Evolutionary conservation across 2,113 vertebrate species (phyloP).

Genomic region (Okapia johnstoni): DNA sequence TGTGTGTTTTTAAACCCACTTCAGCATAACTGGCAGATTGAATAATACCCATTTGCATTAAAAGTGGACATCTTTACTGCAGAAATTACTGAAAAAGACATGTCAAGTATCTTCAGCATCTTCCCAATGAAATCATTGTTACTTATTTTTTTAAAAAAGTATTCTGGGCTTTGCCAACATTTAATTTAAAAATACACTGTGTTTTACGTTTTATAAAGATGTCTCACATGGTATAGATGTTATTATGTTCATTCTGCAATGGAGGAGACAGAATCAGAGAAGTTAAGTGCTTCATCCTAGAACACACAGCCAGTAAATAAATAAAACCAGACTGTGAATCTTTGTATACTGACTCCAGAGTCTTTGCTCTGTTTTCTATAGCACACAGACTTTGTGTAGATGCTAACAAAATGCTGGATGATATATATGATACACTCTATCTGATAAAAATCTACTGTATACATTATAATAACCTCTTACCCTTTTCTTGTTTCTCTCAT

Average conservation of each 20-base stretch:
- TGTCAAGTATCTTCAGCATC: not conserved
- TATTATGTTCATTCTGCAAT: not conserved
- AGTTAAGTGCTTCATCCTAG: not conserved
- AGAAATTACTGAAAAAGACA: not conserved
- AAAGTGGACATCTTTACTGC: not conserved
- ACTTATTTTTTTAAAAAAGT: not conserved
- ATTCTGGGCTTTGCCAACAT: not conserved
- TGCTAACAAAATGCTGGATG: not conserved
- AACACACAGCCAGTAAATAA: not conserved
- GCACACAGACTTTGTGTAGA: not conserved
- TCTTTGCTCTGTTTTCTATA: not conserved
- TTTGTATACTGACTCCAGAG: not conserved
- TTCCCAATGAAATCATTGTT: not conserved
- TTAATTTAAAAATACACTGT: not conserved
- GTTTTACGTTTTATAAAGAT: not conserved
- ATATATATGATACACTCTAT: not conserved
- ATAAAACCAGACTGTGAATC: not conserved
- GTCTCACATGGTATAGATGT: not conserved
- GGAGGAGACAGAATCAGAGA: not conserved
- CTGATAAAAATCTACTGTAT: not conserved
- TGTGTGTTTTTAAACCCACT: not conserved
- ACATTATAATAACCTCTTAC: not conserved
- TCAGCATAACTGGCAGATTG: not conserved
- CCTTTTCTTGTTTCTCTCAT: not conserved
- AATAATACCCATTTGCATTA: not conserved